Evolutionary conservation across 2,888 invertebrate species (phyloP), one percentile per base, ranked within the genome.

Genomic region (Thalpophila matura): DNA sequence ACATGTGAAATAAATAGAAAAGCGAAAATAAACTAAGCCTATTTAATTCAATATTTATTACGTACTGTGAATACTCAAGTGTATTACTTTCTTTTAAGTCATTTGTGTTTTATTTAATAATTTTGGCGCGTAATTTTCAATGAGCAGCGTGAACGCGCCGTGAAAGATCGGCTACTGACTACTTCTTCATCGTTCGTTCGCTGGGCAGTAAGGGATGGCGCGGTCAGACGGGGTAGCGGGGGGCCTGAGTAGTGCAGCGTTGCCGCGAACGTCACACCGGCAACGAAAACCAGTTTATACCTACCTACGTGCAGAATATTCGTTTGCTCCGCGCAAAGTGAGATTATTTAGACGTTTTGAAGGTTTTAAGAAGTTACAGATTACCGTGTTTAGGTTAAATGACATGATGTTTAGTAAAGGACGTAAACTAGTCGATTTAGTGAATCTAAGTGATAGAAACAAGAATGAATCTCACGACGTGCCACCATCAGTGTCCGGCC

Each of bases 401-500:
- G 35, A 33, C 47, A 49, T 24, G 35, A 49, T 51, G 38, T 40
- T 51, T 51, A 51, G 51, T 40, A 51, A 51, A 51, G 51, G 40
- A 51, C 27, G 38, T 49, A 50, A 50, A 50, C 50, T 50, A 50
- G 50, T 50, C 24, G 50, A 50, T 50, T 50, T 50, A 50, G 50
- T 50, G 33, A 37, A 50, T 50, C 37, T 37, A 37, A 35, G 9
- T 50, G 50, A 50, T 50, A 50, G 50, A 50, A 50, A 50, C 50
- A 50, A 50, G 50, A 50, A 20, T 20, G 37, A 37, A 50, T 50
- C 50, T 24, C 50, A 50, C 35, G 50, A 50, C 50, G 50, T 50
- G 50, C 50, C 37, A 37, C 49, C 49, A 37, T 50, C 37, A 50
- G 37, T 50, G 50, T 50, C 26, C 50, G 37, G 26, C 50, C 50